Conservation (phyloP, 2,797 vertebrate genomes). For the Acestrorhynchus altus region DNA sequence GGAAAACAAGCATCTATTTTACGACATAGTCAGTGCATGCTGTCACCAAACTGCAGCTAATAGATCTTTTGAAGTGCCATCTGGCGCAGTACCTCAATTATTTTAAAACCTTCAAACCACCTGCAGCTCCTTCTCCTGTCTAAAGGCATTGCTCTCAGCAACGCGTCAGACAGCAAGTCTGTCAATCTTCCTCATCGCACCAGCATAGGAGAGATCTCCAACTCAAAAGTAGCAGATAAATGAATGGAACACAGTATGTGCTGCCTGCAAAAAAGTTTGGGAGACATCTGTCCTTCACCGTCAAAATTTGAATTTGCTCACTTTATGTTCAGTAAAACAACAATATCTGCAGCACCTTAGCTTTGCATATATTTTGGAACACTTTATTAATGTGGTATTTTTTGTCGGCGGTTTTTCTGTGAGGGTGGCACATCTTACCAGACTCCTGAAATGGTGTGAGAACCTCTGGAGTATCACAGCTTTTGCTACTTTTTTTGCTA, state of each 20-base stretch:
- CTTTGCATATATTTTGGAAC: too few relatives aligned
- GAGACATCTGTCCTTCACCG: neutral
- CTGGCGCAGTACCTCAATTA: neutral
- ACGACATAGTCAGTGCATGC: conserved; percentile 28
- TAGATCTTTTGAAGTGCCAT: conserved; percentile 22
- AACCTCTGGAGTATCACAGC: too few relatives aligned
- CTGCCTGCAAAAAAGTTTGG: neutral
- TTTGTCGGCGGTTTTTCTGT: too few relatives aligned
- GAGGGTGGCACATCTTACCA: too few relatives aligned
- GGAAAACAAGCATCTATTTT: conserved; percentile 22
- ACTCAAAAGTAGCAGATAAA: neutral
- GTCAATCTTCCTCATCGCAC: neutral
- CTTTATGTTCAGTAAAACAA: neutral
- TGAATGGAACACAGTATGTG: neutral
- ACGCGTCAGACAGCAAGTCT: neutral
- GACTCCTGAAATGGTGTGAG: too few relatives aligned
- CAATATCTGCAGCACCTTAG: too few relatives aligned
- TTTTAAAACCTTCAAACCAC: conserved; percentile 21
- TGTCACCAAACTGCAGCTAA: conserved; percentile 34
- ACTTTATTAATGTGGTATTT: too few relatives aligned
- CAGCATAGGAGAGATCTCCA: neutral
- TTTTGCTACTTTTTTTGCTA: too few relatives aligned
- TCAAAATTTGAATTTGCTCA: neutral
- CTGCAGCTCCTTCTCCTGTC: conserved; percentile 34
- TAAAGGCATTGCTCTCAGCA: conserved; percentile 16